Evolutionary conservation across 2,797 vertebrate species (phyloP).

Genomic region (Cyprinella venusta): DNA sequence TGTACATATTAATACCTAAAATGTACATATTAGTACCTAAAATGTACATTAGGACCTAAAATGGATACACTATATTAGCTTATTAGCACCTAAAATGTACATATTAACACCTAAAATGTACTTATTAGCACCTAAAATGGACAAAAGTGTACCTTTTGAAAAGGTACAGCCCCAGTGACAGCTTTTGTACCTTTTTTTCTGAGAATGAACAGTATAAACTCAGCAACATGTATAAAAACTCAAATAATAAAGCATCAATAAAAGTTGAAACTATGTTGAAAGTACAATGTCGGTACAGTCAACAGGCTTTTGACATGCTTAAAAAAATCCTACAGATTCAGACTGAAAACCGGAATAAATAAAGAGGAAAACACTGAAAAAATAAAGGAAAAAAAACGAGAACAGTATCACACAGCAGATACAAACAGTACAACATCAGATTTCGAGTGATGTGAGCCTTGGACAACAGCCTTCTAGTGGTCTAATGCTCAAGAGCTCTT

Average conservation of each 20-base stretch:
- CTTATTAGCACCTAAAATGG: no score
- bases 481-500: constrained; percentile 44
- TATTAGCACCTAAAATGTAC: no score
- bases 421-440: constrained; percentile 16
- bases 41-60: no score
- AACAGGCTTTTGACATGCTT: background rate
- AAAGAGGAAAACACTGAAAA: constrained; percentile 10
- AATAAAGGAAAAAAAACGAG: background rate
- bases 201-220: background rate
- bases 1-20: no score
- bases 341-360: background rate
- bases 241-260: background rate
- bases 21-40: no score
- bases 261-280: constrained; percentile 6
- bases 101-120: no score
- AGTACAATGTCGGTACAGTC: background rate
- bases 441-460: constrained; percentile 36
- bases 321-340: background rate
- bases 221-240: background rate
- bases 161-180: no score
- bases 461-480: constrained; percentile 35
- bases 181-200: no score
- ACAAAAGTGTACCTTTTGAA: no score
- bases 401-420: background rate
- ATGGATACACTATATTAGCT: no score